Percentiles rank a stretch among this genome's conserved stretches.
Conservation (phyloP, 2,888 invertebrate species). For the Slavum lentiscoides region DNA sequence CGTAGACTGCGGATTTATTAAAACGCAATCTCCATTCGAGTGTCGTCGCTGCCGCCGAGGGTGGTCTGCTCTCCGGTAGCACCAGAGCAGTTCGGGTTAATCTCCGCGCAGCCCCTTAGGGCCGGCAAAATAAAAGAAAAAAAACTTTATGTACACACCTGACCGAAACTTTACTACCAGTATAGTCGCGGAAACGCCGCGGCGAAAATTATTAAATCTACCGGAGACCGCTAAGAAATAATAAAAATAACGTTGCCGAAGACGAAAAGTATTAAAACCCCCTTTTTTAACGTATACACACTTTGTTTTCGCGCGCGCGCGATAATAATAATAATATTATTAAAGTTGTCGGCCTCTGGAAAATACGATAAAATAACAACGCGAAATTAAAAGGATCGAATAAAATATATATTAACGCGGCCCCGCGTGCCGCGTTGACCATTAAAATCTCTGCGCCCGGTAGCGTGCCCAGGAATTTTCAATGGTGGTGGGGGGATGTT, state of each 20-base stretch:
- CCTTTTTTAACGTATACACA: no score
- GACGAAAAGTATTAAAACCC: no score
- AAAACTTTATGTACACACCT: conserved; percentile 49
- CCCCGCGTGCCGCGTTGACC: no score
- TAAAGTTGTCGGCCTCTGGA: no score
- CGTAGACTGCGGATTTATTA: conserved; percentile 40
- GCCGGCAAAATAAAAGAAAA: conserved; percentile 43
- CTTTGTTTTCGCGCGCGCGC: not conserved
- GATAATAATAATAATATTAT: not conserved
- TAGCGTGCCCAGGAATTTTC: no score
- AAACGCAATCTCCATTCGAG: conserved; percentile 45
- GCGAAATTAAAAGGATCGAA: no score
- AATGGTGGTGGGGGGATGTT: no score
- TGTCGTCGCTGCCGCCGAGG: not conserved
- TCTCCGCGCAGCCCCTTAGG: conserved; percentile 26
- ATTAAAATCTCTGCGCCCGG: no score
- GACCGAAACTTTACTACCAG: conserved; percentile 26
- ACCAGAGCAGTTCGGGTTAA: conserved; percentile 27
- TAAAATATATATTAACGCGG: no score
- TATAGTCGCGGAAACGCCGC: not conserved
- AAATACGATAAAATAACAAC: no score
- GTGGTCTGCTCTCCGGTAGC: not conserved
- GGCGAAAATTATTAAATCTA: conserved; percentile 39
- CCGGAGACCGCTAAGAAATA: not conserved
- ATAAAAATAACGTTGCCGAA: not conserved